Conservation (phyloP, 1,140 invertebrate genomes). For the Dinoponera quadriceps region DNA sequence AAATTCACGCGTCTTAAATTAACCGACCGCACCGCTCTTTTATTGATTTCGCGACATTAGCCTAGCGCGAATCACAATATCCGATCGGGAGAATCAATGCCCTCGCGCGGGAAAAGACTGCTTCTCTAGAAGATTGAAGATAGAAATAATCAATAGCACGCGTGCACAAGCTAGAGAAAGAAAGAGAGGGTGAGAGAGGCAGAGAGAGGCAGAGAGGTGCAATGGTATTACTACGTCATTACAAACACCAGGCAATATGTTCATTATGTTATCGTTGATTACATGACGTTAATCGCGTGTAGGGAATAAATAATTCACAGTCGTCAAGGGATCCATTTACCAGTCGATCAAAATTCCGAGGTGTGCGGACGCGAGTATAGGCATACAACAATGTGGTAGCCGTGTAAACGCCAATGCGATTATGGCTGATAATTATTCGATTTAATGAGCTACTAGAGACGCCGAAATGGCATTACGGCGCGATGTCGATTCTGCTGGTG, state of each 20-base stretch:
- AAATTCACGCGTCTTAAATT: not conserved
- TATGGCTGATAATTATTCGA: conserved; percentile 65
- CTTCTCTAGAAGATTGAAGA: conserved; percentile 18
- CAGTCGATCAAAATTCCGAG: conserved; percentile 57
- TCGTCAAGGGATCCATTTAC: conserved; percentile 55
- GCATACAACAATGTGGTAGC: conserved; percentile 27
- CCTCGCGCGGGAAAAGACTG: not conserved
- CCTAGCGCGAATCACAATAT: not conserved
- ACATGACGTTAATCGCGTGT: conserved; percentile 59
- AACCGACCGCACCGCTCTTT: not conserved
- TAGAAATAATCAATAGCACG: conserved; percentile 48
- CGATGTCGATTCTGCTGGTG: not conserved
- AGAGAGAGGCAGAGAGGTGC: not conserved
- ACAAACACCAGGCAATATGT: conserved; percentile 52
- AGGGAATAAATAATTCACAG: conserved; percentile 58
- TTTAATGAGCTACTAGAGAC: conserved; percentile 56
- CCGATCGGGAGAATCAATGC: not conserved
- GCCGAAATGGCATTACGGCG: conserved; percentile 33
- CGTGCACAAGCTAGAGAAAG: not conserved
- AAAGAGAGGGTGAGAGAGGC: not conserved
- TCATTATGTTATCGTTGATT: conserved; percentile 60
- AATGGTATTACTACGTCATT: conserved; percentile 44
- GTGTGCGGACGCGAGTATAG: conserved; percentile 12
- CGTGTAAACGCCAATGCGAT: conserved; percentile 48
- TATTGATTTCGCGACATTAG: conserved; percentile 5